A percentile compares a stretch with the other conserved stretches of the same genome.
Conservation (phyloP, 64 coral and sea anemone genomes). For the Pachyseris speciosa region DNA sequence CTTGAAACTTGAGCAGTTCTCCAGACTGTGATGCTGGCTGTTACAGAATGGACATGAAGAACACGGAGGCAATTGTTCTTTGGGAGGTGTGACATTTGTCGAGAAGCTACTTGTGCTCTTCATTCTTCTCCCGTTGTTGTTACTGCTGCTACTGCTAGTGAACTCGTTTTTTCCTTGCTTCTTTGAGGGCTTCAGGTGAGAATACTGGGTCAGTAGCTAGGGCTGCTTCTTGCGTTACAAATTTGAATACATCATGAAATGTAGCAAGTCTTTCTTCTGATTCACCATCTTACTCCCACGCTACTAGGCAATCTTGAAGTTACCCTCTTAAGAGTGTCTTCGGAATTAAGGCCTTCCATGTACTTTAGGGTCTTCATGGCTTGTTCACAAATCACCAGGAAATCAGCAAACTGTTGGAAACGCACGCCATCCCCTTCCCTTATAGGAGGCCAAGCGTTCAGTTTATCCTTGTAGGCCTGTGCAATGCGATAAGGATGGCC, state of each 20-base stretch:
- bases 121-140: constrained; percentile 32
- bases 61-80: neutral
- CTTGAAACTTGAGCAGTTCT: constrained; percentile 16
- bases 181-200: constrained; percentile 28
- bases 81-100: constrained; percentile 2
- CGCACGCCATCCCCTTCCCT: neutral
- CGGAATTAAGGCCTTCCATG: constrained; percentile 52
- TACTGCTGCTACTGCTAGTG: neutral
- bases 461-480: constrained; percentile 13
- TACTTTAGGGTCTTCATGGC: constrained; percentile 28
- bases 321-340: constrained; percentile 20
- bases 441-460: neutral
- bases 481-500: constrained; percentile 34
- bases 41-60: neutral
- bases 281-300: constrained; percentile 46
- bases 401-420: constrained; percentile 45
- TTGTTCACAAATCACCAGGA: constrained; percentile 24
- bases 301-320: constrained; percentile 47
- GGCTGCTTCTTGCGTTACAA: constrained; percentile 29
- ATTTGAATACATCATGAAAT: constrained; percentile 55
- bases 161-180: constrained; percentile 9
- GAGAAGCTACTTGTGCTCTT: constrained; percentile 22
- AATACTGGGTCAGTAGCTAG: constrained; percentile 73
- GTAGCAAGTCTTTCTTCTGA: constrained; percentile 18
- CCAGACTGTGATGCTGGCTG: constrained; percentile 19